A percentile compares a stretch with the other conserved stretches of the same genome.
These are phyloP conservation scores for Gephyroberyx darwinii DNA, from an alignment of 2,797 vertebrate genomes.

Conservation along the genomic window DNA sequence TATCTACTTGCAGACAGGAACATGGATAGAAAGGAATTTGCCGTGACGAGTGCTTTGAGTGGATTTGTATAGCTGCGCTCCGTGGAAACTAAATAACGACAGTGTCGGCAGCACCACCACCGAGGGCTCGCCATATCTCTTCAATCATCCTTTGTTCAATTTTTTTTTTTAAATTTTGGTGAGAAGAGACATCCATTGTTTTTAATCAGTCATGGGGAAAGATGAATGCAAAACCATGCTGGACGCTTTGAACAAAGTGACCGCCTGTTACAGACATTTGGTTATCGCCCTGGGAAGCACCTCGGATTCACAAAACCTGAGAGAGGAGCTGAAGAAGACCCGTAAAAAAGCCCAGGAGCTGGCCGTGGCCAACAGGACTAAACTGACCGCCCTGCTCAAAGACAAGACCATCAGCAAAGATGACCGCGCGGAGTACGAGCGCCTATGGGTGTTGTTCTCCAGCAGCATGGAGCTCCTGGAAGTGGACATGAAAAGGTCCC, in stretches of 20 bases:
- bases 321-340: constrained; percentile 93
- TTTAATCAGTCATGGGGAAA: constrained; percentile 83
- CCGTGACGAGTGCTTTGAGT: constrained; percentile 65
- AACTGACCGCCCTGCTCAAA: constrained; percentile 89
- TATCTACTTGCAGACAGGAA: constrained; percentile 62
- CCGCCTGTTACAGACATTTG: constrained; percentile 94
- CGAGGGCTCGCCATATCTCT: constrained; percentile 37
- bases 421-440: constrained; percentile 92
- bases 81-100: constrained; percentile 62
- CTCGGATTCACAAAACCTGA: constrained; percentile 94
- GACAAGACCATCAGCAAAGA: constrained; percentile 88
- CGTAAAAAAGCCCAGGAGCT: constrained; percentile 95
- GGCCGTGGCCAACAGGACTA: constrained; percentile 88
- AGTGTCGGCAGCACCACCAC: constrained; percentile 28
- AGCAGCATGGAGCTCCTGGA: constrained; percentile 97
- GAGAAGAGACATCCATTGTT: not conserved
- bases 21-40: constrained; percentile 79
- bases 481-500: constrained; percentile 93
- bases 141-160: constrained; percentile 12
- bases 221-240: constrained; percentile 96
- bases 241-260: constrained; percentile 93
- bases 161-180: not conserved
- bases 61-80: constrained; percentile 64
- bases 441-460: constrained; percentile 96
- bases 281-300: constrained; percentile 94